Conservation (phyloP, 2,113 vertebrate species). For the Todiramphus chloris region DNA sequence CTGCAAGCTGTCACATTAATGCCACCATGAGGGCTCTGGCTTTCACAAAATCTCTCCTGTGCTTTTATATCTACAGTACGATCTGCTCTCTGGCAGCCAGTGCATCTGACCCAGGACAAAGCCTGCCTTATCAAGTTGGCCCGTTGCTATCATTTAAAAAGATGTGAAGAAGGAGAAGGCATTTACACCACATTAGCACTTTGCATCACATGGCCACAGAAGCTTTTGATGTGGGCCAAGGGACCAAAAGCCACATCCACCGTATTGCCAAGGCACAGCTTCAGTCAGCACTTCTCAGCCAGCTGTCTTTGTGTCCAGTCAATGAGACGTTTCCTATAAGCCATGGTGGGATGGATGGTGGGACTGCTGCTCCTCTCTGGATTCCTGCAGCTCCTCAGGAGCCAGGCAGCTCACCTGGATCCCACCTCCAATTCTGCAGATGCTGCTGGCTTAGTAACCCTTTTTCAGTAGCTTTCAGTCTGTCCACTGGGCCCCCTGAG, state of each 20-base stretch:
- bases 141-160: neutral
- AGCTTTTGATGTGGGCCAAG: neutral
- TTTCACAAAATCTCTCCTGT: neutral
- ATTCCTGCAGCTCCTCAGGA: neutral
- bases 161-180: neutral
- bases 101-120: neutral
- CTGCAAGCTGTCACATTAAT: neutral
- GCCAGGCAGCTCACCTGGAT: neutral
- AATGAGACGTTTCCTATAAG: neutral
- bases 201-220: neutral
- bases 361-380: neutral
- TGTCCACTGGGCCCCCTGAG: neutral
- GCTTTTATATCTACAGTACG: neutral
- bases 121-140: neutral
- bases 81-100: neutral
- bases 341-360: neutral
- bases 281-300: neutral
- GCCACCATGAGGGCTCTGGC: neutral
- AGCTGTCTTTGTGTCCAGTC: neutral
- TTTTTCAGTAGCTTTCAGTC: neutral
- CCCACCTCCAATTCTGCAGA: neutral
- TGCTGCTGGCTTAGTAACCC: neutral
- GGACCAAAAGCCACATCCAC: neutral
- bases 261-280: neutral
- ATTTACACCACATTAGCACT: neutral